Percentiles rank a stretch among this genome's conserved stretches.
Conservation (phyloP, 2,113 vertebrate genomes). For the Archocentrus centrarchus region DNA sequence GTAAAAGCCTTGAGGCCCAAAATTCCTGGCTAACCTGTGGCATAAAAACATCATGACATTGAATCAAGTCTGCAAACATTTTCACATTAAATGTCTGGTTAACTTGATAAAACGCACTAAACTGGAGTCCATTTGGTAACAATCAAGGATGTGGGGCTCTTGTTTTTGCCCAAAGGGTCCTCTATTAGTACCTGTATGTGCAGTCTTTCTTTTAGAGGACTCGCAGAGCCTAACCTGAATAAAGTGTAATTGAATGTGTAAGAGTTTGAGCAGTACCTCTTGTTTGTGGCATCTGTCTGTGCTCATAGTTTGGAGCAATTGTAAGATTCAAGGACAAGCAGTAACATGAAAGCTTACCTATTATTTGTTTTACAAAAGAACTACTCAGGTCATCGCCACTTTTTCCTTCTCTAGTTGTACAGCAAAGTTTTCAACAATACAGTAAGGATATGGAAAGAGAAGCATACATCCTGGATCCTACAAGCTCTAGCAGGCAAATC, state of each 20-base stretch:
- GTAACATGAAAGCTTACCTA: background rate
- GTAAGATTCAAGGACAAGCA: background rate
- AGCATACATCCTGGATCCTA: background rate
- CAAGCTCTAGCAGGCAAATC: slow-evolving; percentile 14
- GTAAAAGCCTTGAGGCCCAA: background rate
- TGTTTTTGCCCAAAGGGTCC: background rate
- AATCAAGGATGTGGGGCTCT: background rate
- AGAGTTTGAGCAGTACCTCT: background rate
- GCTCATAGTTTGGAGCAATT: background rate
- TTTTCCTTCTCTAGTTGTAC: background rate
- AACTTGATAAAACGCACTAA: background rate
- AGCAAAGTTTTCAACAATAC: background rate
- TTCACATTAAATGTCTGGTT: background rate
- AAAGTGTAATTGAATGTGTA: background rate
- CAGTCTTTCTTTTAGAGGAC: background rate
- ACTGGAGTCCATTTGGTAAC: background rate
- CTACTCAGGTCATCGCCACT: background rate
- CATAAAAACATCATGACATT: background rate
- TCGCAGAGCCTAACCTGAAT: background rate
- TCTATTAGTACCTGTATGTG: background rate
- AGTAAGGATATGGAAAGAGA: background rate
- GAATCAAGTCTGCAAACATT: background rate
- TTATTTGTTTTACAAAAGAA: background rate
- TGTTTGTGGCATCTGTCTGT: background rate
- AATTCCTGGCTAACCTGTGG: background rate